Base-by-base conservation (phyloP, 1,140 invertebrate species). In the Acyrthosiphon pisum region DNA sequence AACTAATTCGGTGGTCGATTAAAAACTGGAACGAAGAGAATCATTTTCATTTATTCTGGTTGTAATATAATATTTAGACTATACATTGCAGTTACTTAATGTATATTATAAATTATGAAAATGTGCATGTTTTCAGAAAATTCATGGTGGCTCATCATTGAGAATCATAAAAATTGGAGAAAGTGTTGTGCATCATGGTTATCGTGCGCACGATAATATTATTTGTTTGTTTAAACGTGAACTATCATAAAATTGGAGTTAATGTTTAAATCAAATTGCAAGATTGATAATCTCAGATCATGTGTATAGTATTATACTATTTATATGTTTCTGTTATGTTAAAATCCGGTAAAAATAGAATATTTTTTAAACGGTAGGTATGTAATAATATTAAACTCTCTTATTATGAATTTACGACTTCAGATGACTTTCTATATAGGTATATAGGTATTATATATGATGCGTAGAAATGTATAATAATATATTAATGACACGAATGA, bases 151-250 rank as follows among this genome's bases (percentile, higher is more conserved):
- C 22, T n/a, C 60, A 76, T 76, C 60, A 41, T 83, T 9, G 81
- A 41, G 2, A 89, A 89, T 50, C n/a, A 53, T 50, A 37, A 37
- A 50, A 89, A 53, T 23, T 35, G 22, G 87, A 23, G 87, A 89
- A 89, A 89, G 87, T 35, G n/a, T 53, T 44, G 7, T 46, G 6
- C 30, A 30, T n/a, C 30, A 50, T 81, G n/a, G 56, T 41, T 83
- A 76, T 91, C 41, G 68, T 81, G 90, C 44, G 37, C 60, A 81
- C 90, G 46, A 84, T 83, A 81, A 50, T 83, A 37, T 7, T 76
- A 35, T 53, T 84, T 92, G 22, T 92, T 92, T 83, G 23, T 50
- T 84, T 44, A 84, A 92, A 84, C 46, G 91, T 92, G 44, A 83
- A 92, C n/a, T 30, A 46, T 91, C 9, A 46, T 81, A 91, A 30